phyloP scores from a whole-genome alignment of 2,888 invertebrate species.

The Candidula unifasciata region DNA sequence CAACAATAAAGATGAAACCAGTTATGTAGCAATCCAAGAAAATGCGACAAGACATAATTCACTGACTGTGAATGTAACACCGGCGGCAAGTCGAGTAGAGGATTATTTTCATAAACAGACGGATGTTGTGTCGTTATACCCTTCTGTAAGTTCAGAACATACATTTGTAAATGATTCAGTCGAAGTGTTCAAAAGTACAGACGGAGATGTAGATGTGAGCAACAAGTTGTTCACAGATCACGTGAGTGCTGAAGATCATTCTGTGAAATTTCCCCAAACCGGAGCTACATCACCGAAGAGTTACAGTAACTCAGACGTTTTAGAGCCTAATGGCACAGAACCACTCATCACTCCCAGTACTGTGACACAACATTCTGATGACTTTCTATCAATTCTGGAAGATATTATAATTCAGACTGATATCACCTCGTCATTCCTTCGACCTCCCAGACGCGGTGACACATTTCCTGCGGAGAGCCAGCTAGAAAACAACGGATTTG shows the following conservation, averaged over 20 bases:
- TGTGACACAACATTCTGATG: neutral
- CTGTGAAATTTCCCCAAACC: neutral
- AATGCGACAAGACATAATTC: neutral
- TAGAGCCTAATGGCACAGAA: neutral
- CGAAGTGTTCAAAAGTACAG: neutral
- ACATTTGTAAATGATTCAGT: neutral
- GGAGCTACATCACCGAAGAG: neutral
- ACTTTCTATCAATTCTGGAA: slow-evolving; percentile 52
- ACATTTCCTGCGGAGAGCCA: neutral
- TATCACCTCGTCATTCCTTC: slow-evolving; percentile 28
- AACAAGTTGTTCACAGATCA: neutral
- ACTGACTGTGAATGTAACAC: neutral
- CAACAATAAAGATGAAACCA: neutral
- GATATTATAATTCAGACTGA: slow-evolving; percentile 46
- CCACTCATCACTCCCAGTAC: neutral
- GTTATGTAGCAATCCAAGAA: neutral
- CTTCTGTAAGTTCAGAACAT: neutral
- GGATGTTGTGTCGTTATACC: neutral
- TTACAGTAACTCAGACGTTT: neutral
- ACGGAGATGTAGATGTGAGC: neutral
- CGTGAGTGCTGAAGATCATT: neutral
- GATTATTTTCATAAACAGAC: neutral
- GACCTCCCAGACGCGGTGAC: neutral
- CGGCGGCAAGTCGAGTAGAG: neutral
- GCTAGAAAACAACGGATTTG: neutral